These are phyloP conservation scores for Chaetodon trifascialis DNA, from an alignment of 2,113 vertebrate genomes.

Conservation along the genomic window DNA sequence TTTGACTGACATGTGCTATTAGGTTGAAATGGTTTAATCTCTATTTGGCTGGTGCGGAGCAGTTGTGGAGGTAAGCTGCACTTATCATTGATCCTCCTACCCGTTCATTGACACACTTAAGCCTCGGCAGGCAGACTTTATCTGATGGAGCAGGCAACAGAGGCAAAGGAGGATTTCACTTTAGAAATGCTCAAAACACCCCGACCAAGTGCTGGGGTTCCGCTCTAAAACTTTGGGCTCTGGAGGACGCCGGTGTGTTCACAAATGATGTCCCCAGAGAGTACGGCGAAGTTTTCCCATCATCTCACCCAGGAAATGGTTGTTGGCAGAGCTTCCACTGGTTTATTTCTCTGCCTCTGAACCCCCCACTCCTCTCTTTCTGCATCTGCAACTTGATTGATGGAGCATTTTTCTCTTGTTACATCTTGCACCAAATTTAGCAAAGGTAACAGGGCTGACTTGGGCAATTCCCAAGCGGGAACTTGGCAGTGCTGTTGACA, in stretches of 20 bases:
- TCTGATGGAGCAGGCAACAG: constrained; percentile 73
- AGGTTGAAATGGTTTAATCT: constrained; percentile 79
- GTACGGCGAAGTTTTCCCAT: constrained; percentile 69
- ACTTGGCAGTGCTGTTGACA: constrained; percentile 66
- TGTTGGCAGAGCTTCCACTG: constrained; percentile 70
- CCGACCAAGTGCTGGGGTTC: constrained; percentile 54
- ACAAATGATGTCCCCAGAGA: constrained; percentile 77
- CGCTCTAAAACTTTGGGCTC: constrained; percentile 70
- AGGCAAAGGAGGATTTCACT: constrained; percentile 74
- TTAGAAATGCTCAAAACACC: constrained; percentile 60
- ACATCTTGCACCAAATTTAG: constrained; percentile 75
- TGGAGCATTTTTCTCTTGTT: constrained; percentile 75
- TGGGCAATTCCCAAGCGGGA: constrained; percentile 64
- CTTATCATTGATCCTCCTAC: constrained; percentile 74
- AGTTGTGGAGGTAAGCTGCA: constrained; percentile 73
- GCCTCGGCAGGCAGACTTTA: constrained; percentile 72
- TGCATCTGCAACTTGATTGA: constrained; percentile 70
- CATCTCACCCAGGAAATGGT: constrained; percentile 74
- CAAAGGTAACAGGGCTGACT: constrained; percentile 70
- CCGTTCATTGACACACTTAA: constrained; percentile 81
- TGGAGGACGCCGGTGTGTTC: constrained; percentile 58
- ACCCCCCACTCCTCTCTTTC: constrained; percentile 27
- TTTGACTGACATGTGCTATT: constrained; percentile 79
- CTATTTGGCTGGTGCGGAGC: constrained; percentile 66
- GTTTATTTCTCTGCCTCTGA: constrained; percentile 75